A percentile compares a stretch with the other conserved stretches of the same genome.
These are phyloP conservation scores for Ellobius talpinus DNA, from an alignment of 2,113 vertebrate species.

Conservation along the genomic window DNA sequence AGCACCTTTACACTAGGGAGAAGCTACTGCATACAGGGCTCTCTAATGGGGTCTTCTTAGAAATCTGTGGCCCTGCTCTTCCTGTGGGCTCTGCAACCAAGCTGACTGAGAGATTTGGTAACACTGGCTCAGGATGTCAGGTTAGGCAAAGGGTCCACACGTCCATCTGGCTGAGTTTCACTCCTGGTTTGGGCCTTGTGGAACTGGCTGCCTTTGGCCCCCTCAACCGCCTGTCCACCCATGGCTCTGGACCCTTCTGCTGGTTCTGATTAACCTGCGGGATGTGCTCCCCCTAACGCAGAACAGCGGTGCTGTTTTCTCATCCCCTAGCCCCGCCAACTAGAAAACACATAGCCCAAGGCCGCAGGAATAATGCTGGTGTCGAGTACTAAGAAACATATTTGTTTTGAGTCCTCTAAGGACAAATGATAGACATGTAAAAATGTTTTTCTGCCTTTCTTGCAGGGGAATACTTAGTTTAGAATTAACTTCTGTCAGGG, in stretches of 20 bases:
- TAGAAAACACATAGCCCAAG: conserved; percentile 86
- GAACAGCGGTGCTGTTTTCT: conserved; percentile 85
- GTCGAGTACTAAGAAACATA: conserved; percentile 87
- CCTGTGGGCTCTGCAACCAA: background rate
- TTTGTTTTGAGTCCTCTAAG: conserved; percentile 90
- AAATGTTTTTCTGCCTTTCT: conserved; percentile 86
- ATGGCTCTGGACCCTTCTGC: conserved; percentile 59
- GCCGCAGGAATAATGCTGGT: conserved; percentile 86
- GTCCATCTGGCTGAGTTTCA: background rate
- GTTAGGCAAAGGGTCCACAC: background rate
- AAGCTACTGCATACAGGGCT: background rate
- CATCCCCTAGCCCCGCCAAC: background rate
- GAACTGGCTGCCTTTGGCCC: no score
- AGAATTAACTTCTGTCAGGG: conserved; percentile 90
- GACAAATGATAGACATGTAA: conserved; percentile 89
- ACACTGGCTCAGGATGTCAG: background rate
- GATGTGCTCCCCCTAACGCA: conserved; percentile 83
- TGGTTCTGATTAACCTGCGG: conserved; percentile 85
- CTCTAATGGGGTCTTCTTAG: background rate
- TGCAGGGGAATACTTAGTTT: conserved; percentile 88
- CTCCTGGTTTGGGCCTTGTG: background rate
- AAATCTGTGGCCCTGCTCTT: conserved; percentile 60
- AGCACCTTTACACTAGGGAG: background rate
- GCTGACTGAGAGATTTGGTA: background rate
- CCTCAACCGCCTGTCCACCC: rapidly evolving